Percentiles rank a stretch among this genome's conserved stretches.
phyloP scores from a whole-genome alignment of 2,888 invertebrate species.

The Osedax frankpressi region DNA sequence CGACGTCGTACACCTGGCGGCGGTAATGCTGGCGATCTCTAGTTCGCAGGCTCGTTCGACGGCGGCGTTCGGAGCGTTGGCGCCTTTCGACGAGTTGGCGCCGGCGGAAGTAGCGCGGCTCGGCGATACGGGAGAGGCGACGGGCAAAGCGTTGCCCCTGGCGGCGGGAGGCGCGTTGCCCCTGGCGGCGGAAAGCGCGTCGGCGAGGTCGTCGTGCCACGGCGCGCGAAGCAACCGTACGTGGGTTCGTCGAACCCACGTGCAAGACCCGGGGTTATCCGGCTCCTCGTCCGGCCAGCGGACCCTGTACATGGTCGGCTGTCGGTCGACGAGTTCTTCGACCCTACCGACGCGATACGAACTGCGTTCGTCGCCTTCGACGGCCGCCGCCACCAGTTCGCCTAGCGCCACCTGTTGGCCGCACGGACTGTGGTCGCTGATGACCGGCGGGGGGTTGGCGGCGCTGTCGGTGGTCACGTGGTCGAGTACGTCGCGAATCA shows the following conservation, averaged over 20 bases:
- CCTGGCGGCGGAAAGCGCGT: conserved; percentile 21
- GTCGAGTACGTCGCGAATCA: conserved; percentile 54
- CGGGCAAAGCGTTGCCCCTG: neutral
- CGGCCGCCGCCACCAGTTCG: conserved; percentile 61
- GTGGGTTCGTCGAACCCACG: conserved; percentile 75
- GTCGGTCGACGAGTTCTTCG: conserved; percentile 55
- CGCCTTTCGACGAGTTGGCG: neutral
- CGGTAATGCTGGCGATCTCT: conserved; percentile 23
- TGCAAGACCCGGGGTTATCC: conserved; percentile 24
- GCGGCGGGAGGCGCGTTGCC: neutral
- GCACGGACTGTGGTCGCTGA: conserved; percentile 81
- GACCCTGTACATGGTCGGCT: conserved; percentile 60
- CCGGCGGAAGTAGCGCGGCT: neutral
- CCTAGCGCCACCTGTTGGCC: conserved; percentile 61
- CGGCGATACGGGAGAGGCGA: neutral
- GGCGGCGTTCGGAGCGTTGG: neutral
- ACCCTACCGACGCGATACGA: conserved; percentile 77
- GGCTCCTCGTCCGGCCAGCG: conserved; percentile 36
- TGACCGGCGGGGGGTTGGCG: conserved; percentile 53
- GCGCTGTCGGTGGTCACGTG: conserved; percentile 66
- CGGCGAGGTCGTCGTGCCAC: conserved; percentile 82
- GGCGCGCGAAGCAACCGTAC: conserved; percentile 78
- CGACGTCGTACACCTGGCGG: neutral
- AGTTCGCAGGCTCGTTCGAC: neutral
- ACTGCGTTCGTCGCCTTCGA: conserved; percentile 50